These are phyloP conservation scores for Ptiloglossa arizonensis DNA, from an alignment of 1,140 invertebrate species.

Conservation along the genomic window DNA sequence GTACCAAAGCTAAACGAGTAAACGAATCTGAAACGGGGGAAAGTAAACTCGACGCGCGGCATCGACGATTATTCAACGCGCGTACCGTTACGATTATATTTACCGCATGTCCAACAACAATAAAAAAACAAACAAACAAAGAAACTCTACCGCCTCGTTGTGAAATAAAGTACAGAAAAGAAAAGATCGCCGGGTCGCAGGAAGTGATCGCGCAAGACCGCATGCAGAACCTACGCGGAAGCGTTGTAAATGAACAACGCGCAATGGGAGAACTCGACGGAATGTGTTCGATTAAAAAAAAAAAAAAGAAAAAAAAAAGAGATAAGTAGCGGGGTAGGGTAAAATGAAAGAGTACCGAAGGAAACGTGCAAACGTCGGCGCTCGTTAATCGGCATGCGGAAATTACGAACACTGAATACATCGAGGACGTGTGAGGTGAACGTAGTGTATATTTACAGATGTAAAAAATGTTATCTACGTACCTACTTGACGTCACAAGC, in stretches of 20 bases:
- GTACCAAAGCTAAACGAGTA: not conserved
- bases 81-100: too few species aligned
- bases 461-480: conserved; percentile 74
- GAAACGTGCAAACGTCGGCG: conserved; percentile 1
- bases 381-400: conserved; percentile 30
- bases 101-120: too few species aligned
- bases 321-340: too few species aligned
- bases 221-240: conserved; percentile 10
- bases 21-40: too few species aligned
- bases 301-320: too few species aligned
- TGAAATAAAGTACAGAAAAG: not conserved
- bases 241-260: conserved; percentile 1
- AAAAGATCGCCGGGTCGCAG: not conserved
- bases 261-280: not conserved
- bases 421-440: not conserved
- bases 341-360: not conserved
- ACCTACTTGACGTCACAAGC: conserved; percentile 83
- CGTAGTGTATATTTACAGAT: conserved; percentile 58
- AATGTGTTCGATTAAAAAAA: not conserved
- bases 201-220: not conserved
- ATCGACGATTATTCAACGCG: not conserved
- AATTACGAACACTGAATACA: not conserved
- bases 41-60: not conserved
- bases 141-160: conserved; percentile 16
- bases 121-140: not conserved